Evolutionary conservation across 2,113 vertebrate genomes (phyloP).

Genomic region (Ellobius talpinus): DNA sequence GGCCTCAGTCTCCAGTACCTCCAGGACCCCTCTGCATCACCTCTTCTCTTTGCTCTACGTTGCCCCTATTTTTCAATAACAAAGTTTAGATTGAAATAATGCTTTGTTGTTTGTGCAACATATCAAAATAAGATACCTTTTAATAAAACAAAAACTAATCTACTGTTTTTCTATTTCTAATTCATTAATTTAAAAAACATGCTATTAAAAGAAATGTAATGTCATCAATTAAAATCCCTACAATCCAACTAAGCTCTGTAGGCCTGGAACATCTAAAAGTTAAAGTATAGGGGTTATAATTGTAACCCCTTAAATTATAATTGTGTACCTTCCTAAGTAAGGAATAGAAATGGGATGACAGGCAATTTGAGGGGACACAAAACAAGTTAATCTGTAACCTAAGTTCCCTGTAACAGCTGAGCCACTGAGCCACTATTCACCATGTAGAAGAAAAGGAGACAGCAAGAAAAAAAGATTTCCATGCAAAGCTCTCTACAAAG

Average conservation of each 20-base stretch:
- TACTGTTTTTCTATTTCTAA: constrained; percentile 24
- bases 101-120: not conserved
- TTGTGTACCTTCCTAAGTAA: constrained; percentile 35
- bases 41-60: no score
- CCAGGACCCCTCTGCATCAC: no score
- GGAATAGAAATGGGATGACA: not conserved
- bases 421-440: constrained; percentile 25
- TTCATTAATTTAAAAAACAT: constrained; percentile 55
- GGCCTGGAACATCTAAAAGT: constrained; percentile 36
- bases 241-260: constrained; percentile 53
- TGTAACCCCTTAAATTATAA: constrained; percentile 40
- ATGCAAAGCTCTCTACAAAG: constrained; percentile 45
- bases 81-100: constrained; percentile 15
- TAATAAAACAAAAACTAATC: constrained; percentile 34
- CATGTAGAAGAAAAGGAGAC: constrained; percentile 13
- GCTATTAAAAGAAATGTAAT: constrained; percentile 56
- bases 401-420: constrained; percentile 34
- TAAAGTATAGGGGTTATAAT: constrained; percentile 48
- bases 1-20: no score
- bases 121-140: constrained; percentile 33
- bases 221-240: constrained; percentile 60
- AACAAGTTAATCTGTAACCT: constrained; percentile 10
- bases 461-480: constrained; percentile 25
- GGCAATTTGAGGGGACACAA: not conserved
- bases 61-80: not conserved